These are phyloP conservation scores for Eustalomyia histrio DNA, from an alignment of 2,888 invertebrate genomes.

Conservation along the genomic window DNA sequence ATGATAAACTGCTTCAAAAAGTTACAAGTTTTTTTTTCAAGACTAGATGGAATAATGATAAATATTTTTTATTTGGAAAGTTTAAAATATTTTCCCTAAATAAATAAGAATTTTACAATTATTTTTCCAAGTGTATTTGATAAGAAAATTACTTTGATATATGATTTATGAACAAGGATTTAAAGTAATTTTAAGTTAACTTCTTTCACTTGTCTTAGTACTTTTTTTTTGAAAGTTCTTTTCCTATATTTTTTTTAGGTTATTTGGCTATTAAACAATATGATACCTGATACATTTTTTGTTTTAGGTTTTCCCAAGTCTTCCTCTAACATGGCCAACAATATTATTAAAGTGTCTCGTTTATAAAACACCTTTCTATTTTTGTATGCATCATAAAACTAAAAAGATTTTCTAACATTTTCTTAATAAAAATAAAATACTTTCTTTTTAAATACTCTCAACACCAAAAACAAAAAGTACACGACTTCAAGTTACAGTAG, in stretches of 20 bases:
- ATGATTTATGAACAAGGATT: too few species aligned
- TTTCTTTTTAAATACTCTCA: conserved; percentile 63
- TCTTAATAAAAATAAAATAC: conserved; percentile 48
- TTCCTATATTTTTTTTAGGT: conserved; percentile 42
- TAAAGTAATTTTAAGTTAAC: too few species aligned
- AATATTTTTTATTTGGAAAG: too few species aligned
- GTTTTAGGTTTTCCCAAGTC: conserved; percentile 5
- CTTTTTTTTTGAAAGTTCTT: conserved; percentile 12
- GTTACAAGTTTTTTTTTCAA: too few species aligned
- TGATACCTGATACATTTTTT: conserved; percentile 43
- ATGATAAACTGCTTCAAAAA: too few species aligned
- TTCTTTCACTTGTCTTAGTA: too few species aligned
- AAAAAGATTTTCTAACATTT: conserved; percentile 39
- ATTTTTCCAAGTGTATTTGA: too few species aligned
- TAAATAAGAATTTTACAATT: too few species aligned
- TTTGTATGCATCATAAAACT: conserved; percentile 55
- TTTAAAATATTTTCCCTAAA: too few species aligned
- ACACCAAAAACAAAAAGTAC: conserved; percentile 46
- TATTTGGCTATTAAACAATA: conserved; percentile 33
- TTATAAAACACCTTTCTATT: conserved; percentile 60
- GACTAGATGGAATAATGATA: too few species aligned
- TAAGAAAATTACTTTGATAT: too few species aligned
- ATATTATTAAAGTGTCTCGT: conserved; percentile 45
- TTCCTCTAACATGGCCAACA: conserved; percentile 40
- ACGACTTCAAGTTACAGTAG: conserved; percentile 24